Evolutionary conservation across 2,113 vertebrate species (phyloP).

Genomic region (Nanorana parkeri): DNA sequence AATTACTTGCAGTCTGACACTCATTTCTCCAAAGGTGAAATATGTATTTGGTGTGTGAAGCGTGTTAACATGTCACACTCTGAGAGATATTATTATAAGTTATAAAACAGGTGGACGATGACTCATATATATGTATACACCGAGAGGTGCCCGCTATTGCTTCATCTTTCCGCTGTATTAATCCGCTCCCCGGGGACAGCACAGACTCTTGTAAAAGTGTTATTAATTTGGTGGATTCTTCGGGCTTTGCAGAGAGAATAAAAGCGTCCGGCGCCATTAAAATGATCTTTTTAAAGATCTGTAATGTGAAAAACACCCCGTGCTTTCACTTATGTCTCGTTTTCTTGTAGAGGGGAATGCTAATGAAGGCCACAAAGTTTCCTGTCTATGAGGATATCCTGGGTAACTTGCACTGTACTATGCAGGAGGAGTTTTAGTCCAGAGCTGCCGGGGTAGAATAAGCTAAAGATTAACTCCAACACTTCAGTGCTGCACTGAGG

Average conservation of each 20-base stretch:
- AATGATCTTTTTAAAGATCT: background rate
- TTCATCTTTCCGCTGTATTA: conserved; percentile 19
- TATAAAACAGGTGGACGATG: conserved; percentile 40
- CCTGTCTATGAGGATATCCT: no score
- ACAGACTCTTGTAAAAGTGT: conserved; percentile 13
- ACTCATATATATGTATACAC: conserved; percentile 4
- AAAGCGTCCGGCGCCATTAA: background rate
- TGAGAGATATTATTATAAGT: background rate
- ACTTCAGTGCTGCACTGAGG: no score
- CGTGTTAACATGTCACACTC: conserved; percentile 15
- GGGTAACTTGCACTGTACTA: no score
- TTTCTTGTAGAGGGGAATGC: no score
- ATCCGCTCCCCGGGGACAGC: background rate
- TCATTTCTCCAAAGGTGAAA: conserved; percentile 5
- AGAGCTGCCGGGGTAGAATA: no score
- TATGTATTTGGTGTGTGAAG: conserved; percentile 16
- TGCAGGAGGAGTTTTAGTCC: no score
- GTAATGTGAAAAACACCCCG: background rate
- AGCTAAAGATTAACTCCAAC: no score
- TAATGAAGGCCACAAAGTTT: no score
- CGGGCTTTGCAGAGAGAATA: background rate
- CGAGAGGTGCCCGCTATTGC: background rate
- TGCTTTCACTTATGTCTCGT: no score
- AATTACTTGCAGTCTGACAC: conserved; percentile 25
- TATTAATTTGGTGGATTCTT: background rate